These are phyloP conservation scores for Heliconius himera DNA, from an alignment of 1,140 invertebrate species.

Conservation along the genomic window DNA sequence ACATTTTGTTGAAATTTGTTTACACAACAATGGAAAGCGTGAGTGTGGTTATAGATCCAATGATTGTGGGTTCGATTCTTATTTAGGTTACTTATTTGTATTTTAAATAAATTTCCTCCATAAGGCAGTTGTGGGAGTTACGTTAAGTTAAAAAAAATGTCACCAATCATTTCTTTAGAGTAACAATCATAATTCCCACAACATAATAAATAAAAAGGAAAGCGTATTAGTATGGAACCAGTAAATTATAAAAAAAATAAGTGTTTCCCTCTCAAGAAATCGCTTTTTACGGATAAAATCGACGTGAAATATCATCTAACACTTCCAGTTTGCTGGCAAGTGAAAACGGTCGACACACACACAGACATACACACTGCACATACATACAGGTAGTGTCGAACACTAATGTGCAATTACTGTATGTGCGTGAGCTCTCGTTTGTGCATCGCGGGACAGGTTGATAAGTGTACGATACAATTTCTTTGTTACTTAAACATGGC, in stretches of 20 bases:
- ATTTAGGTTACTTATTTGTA: too few species aligned
- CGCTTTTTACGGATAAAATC: conserved; percentile 24
- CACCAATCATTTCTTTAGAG: too few species aligned
- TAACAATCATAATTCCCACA: too few species aligned
- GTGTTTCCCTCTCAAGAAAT: conserved; percentile 38
- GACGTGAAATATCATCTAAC: conserved; percentile 40
- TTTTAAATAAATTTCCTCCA: too few species aligned
- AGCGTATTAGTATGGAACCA: conserved; percentile 22
- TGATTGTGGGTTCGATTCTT: too few species aligned
- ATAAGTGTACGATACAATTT: conserved; percentile 29
- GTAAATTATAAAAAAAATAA: conserved; percentile 26
- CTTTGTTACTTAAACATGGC: conserved; percentile 16
- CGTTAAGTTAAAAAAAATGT: too few species aligned
- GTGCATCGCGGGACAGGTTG: conserved; percentile 41
- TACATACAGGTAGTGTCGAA: not conserved
- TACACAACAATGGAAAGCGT: not conserved
- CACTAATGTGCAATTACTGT: conserved; percentile 39
- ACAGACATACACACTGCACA: conserved; percentile 20
- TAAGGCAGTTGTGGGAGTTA: too few species aligned
- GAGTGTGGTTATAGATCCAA: too few species aligned
- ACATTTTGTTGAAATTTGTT: not conserved
- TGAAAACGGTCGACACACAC: conserved; percentile 42
- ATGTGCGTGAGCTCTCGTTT: conserved; percentile 48
- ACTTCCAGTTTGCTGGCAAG: conserved; percentile 47
- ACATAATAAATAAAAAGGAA: conserved; percentile 32